A percentile compares a stretch with the other conserved stretches of the same genome.
Evolutionary conservation across 2,113 vertebrate genomes (phyloP).

Genomic region (Silurus asotus): DNA sequence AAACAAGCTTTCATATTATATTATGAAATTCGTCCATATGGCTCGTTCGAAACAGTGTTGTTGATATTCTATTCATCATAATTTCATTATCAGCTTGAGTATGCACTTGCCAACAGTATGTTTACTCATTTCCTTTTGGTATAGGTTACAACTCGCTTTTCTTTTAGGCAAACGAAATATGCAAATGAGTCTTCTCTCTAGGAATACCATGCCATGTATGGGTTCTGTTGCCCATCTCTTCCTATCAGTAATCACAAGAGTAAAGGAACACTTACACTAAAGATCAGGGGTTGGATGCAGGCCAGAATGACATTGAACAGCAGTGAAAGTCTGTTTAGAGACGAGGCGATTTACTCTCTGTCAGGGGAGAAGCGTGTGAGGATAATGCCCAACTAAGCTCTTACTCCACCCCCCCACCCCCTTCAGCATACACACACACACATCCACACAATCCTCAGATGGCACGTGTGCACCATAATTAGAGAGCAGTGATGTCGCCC

Average conservation of each 20-base stretch:
- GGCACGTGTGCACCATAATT: constrained; percentile 71
- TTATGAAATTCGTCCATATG: neutral
- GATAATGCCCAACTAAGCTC: constrained; percentile 51
- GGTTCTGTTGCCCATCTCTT: constrained; percentile 26
- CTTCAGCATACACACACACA: constrained; percentile 15
- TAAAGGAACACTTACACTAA: constrained; percentile 22
- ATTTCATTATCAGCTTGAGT: neutral
- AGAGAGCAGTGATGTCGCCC: constrained; percentile 71
- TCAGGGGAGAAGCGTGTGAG: constrained; percentile 45
- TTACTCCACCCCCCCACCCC: constrained; percentile 1
- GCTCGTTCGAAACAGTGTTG: neutral
- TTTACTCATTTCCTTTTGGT: constrained; percentile 13
- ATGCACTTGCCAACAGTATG: neutral
- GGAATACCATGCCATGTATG: constrained; percentile 22
- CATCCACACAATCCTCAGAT: constrained; percentile 53
- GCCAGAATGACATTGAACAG: constrained; percentile 22
- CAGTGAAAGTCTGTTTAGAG: constrained; percentile 24
- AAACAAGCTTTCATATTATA: neutral
- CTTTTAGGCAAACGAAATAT: neutral
- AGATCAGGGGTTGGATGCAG: constrained; percentile 29
- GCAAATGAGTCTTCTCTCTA: constrained; percentile 21
- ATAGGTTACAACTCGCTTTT: constrained; percentile 26
- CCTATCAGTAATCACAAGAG: constrained; percentile 30
- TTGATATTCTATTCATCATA: neutral
- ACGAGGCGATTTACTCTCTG: constrained; percentile 38